Evolutionary conservation across 2,888 invertebrate genomes (phyloP), one percentile per base, ranked within the genome.

Genomic region (Tetragonisca angustula): DNA sequence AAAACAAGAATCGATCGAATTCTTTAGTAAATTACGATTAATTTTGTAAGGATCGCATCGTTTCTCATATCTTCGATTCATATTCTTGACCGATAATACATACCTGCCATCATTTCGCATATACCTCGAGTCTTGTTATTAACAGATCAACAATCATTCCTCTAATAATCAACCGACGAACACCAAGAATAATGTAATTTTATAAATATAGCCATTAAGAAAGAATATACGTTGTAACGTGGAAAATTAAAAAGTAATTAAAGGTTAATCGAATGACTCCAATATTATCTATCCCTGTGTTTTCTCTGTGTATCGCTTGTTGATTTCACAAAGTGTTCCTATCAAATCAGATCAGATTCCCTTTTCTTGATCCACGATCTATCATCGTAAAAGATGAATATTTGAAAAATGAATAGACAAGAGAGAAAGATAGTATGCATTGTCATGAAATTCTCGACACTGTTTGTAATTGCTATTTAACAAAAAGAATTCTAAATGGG

Each of bases 181-280:
- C 70, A 75, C 70, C 74, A 73, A 62, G 54, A 65, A 65, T 43
- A 52, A 62, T 81, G 69, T 75, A 82, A 75, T 82, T 75, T 76
- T 71, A 71, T 82, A 67, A 71, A 71, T 54, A 65, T 54, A 65
- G 70, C 50, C 24, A 27, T 69, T 32, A 71, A 36, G 36, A 52
- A n/a, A 72, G n/a, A 77, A 15, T 43, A 24, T 72, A 62, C 24
- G 24, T 78, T 79, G 61, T 78, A 79, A 72, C 61, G 17, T 65
- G 54, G 67, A 75, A 43, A 43, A 43, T 43, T 43, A 43, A 43
- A 43, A 43, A 43, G 9, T 43, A 43, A 75, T 65, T 36, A 32
- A 75, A 52, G 19, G 24, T 24, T 65, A 67, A 67, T 59, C 43
- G 27, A n/a, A 78, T 5, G 17, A 32, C 21, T 76, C 62, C 61